Conservation (phyloP, 2,888 invertebrate genomes). For the Xestia sexstrigata region DNA sequence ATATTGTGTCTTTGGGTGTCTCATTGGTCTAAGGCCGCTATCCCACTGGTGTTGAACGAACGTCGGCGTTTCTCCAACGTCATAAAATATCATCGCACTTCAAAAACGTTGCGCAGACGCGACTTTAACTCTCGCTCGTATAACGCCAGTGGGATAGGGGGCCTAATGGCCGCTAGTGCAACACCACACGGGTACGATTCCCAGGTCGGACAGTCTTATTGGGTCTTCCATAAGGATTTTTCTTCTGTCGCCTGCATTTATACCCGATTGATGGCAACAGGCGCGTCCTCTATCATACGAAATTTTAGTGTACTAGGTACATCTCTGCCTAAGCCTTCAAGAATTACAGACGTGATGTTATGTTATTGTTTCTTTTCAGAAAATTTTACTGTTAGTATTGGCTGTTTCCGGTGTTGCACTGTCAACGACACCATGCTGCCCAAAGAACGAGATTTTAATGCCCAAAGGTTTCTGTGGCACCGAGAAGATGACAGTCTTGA, state of each 20-base stretch:
- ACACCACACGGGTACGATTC: too few species aligned
- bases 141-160: too few species aligned
- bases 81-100: too few species aligned
- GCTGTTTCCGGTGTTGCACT: constrained; percentile 69
- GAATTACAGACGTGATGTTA: background rate
- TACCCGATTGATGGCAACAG: background rate
- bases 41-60: too few species aligned
- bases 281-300: background rate
- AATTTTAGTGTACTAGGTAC: background rate
- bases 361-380: constrained; percentile 73
- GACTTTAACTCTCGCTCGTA: too few species aligned
- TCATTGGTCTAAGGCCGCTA: background rate
- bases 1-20: constrained; percentile 59
- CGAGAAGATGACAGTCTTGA: constrained; percentile 68
- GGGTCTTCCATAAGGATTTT: background rate
- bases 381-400: constrained; percentile 74
- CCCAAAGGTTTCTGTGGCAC: constrained; percentile 73
- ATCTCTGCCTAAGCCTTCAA: background rate
- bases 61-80: too few species aligned
- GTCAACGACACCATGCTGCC: constrained; percentile 79
- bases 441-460: constrained; percentile 72
- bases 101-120: too few species aligned
- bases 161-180: too few species aligned
- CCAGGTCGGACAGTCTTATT: background rate
- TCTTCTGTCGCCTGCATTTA: background rate